phyloP scores from a whole-genome alignment of 2,797 vertebrate species.

The Bucorvus abyssinicus region DNA sequence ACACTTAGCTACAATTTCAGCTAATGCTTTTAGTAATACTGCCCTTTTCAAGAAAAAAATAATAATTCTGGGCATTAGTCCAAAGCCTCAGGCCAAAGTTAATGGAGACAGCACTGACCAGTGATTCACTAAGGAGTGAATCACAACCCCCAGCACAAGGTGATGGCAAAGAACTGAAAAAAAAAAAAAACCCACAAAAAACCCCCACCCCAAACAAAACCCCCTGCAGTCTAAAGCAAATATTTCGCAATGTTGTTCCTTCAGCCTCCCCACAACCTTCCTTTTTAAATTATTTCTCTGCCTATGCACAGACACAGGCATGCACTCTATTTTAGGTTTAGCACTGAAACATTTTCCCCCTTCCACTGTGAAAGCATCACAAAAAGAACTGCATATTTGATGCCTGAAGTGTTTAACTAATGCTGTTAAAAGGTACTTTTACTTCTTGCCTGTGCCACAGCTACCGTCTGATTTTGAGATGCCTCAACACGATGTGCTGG shows the following conservation, averaged over 20 bases:
- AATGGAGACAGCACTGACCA: neutral
- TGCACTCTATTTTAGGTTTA: neutral
- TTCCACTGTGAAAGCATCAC: neutral
- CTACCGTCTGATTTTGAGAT: neutral
- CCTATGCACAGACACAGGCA: neutral
- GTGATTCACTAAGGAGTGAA: neutral
- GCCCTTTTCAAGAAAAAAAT: neutral
- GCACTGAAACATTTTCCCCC: neutral
- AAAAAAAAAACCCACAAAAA: neutral
- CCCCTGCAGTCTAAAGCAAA: neutral
- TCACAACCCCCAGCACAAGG: neutral
- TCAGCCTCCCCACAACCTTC: neutral
- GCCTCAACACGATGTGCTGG: neutral
- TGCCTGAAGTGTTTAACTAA: neutral
- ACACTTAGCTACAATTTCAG: neutral
- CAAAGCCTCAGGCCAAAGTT: conserved; percentile 22
- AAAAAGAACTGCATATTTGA: neutral
- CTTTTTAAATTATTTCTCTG: neutral
- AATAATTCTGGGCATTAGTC: neutral
- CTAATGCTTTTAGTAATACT: neutral
- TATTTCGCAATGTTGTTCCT: neutral
- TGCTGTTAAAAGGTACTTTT: neutral
- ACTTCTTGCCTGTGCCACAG: neutral
- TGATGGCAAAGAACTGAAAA: neutral
- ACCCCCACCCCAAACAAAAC: no score